Conservation (phyloP, 2,113 vertebrate genomes). For the Chaetodon trifascialis region DNA sequence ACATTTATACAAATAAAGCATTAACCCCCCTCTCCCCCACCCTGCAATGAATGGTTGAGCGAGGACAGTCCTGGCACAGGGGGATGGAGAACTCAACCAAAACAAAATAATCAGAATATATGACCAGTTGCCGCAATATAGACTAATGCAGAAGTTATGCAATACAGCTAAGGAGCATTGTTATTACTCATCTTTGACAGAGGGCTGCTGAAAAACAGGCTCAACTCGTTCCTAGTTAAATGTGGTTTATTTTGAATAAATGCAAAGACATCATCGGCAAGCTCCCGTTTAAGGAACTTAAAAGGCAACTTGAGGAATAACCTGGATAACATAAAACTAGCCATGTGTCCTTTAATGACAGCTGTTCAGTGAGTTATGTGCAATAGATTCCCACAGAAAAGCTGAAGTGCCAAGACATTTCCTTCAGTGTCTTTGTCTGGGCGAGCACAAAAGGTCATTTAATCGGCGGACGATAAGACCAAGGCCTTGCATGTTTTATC, state of each 20-base stretch:
- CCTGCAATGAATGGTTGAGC: constrained; percentile 57
- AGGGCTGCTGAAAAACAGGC: constrained; percentile 29
- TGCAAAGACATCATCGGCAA: background rate
- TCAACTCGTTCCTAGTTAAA: constrained; percentile 20
- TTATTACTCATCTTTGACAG: background rate
- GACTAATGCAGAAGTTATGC: constrained; percentile 7
- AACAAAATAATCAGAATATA: constrained; percentile 59
- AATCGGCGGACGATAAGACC: background rate
- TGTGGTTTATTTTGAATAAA: constrained; percentile 30
- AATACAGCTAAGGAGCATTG: background rate
- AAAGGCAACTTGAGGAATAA: constrained; percentile 7
- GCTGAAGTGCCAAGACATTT: constrained; percentile 11
- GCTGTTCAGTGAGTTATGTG: background rate
- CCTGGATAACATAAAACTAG: background rate
- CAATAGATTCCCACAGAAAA: constrained; percentile 39
- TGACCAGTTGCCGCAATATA: background rate
- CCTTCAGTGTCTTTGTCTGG: constrained; percentile 41
- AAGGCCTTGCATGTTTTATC: constrained; percentile 52
- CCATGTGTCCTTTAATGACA: background rate
- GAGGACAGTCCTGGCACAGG: constrained; percentile 23
- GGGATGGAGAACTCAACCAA: constrained; percentile 57
- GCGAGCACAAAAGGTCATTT: constrained; percentile 34
- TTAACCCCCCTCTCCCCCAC: constrained; percentile 2
- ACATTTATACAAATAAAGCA: constrained; percentile 78
- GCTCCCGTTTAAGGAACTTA: background rate